These are phyloP conservation scores for Agrypnia vestita DNA, from an alignment of 1,140 invertebrate species.

Conservation along the genomic window DNA sequence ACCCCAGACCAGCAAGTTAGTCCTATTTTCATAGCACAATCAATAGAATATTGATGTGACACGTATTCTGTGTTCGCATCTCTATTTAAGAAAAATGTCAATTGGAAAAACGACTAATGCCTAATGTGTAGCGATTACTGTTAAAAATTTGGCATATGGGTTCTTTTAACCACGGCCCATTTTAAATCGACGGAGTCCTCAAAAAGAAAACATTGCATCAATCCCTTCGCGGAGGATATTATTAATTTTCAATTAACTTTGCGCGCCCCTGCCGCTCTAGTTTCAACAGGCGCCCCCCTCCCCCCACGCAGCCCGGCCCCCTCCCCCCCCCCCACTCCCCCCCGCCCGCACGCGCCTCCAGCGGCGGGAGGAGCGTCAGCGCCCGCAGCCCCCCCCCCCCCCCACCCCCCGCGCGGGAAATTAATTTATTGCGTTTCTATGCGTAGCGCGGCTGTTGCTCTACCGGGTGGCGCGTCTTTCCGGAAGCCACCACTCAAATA, in stretches of 20 bases:
- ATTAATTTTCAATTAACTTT: slow-evolving; percentile 60
- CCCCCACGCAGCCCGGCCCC: slow-evolving; percentile 26
- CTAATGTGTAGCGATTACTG: too few relatives aligned
- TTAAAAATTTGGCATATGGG: too few relatives aligned
- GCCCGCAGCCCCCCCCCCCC: slow-evolving; percentile 5
- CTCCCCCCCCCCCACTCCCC: slow-evolving; percentile 8
- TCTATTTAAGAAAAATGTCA: too few relatives aligned
- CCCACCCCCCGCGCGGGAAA: slow-evolving; percentile 51
- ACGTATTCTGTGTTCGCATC: too few relatives aligned
- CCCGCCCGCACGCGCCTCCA: slow-evolving; percentile 13
- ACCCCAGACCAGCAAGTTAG: too few relatives aligned
- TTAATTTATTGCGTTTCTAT: slow-evolving; percentile 62
- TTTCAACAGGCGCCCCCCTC: slow-evolving; percentile 57
- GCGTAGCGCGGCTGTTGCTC: slow-evolving; percentile 61
- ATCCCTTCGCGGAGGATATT: slow-evolving; percentile 37
- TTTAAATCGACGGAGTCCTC: too few relatives aligned
- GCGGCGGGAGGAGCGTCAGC: slow-evolving; percentile 21
- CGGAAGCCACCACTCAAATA: too few relatives aligned
- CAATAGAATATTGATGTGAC: too few relatives aligned
- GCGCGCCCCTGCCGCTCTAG: slow-evolving; percentile 54
- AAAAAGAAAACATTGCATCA: neutral
- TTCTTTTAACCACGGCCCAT: too few relatives aligned
- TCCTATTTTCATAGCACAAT: too few relatives aligned
- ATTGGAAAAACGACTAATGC: too few relatives aligned
- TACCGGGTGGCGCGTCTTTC: slow-evolving; percentile 22